Evolutionary conservation across 2,888 invertebrate genomes (phyloP).

Genomic region (Coelinius sp.): DNA sequence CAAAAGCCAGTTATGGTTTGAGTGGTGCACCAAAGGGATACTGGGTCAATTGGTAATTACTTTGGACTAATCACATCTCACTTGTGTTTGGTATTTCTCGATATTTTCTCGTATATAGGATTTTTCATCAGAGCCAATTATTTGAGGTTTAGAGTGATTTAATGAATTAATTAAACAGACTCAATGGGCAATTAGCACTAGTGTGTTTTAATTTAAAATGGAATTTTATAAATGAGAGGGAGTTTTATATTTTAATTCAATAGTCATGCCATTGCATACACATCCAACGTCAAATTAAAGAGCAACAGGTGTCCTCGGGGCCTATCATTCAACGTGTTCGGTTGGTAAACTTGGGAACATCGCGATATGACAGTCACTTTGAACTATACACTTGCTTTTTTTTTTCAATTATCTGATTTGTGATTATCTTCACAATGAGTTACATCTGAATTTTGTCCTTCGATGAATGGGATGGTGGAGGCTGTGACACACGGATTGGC

Average conservation of each 20-base stretch:
- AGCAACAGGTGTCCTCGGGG: conserved; percentile 25
- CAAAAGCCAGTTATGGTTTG: neutral
- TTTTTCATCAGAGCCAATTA: neutral
- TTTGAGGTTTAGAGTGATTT: neutral
- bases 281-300: conserved; percentile 15
- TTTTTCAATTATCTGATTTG: neutral
- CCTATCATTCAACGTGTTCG: conserved; percentile 23
- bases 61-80: neutral
- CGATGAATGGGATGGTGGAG: neutral
- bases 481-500: too few relatives aligned
- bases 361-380: conserved; percentile 5
- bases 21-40: neutral
- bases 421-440: neutral
- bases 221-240: conserved; percentile 6
- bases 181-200: neutral
- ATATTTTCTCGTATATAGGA: neutral
- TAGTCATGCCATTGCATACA: conserved; percentile 13
- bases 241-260: conserved; percentile 14
- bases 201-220: neutral
- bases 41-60: neutral
- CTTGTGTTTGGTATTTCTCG: neutral
- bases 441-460: neutral
- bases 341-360: conserved; percentile 6
- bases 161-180: neutral
- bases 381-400: neutral